Conservation (phyloP, 2,888 invertebrate species). For the Psococerastis gibbosa region DNA sequence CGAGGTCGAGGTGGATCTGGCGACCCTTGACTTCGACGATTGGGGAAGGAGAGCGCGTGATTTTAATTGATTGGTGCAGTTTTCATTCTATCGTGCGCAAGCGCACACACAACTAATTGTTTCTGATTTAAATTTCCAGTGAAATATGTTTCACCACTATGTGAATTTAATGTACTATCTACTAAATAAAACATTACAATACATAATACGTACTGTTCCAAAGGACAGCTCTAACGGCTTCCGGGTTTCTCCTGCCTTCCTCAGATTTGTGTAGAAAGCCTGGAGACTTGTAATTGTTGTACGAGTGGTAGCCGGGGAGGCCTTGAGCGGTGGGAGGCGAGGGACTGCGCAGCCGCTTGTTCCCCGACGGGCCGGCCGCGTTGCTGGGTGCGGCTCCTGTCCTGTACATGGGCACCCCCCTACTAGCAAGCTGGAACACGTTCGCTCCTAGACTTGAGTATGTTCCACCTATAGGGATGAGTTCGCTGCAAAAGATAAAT, state of each 20-base stretch:
- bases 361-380: constrained; percentile 20
- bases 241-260: constrained; percentile 2
- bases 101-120: too few species aligned
- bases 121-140: too few species aligned
- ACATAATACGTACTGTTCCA: too few species aligned
- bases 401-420: constrained; percentile 27
- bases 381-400: constrained; percentile 25
- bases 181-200: too few species aligned
- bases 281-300: constrained; percentile 16
- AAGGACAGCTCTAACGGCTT: constrained; percentile 2
- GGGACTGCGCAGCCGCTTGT: constrained; percentile 44
- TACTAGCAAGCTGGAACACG: constrained; percentile 16
- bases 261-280: neutral
- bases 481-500: constrained; percentile 14
- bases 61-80: too few species aligned
- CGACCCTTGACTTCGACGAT: too few species aligned
- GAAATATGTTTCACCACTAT: too few species aligned
- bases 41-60: too few species aligned
- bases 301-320: constrained; percentile 14
- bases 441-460: constrained; percentile 22
- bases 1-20: too few species aligned
- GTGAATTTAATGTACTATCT: too few species aligned
- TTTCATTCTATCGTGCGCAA: too few species aligned
- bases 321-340: constrained; percentile 30
- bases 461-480: constrained; percentile 22